A percentile compares a stretch with the other conserved stretches of the same genome.
Evolutionary conservation across 2,113 vertebrate species (phyloP).

Genomic region (Epinephelus lanceolatus): DNA sequence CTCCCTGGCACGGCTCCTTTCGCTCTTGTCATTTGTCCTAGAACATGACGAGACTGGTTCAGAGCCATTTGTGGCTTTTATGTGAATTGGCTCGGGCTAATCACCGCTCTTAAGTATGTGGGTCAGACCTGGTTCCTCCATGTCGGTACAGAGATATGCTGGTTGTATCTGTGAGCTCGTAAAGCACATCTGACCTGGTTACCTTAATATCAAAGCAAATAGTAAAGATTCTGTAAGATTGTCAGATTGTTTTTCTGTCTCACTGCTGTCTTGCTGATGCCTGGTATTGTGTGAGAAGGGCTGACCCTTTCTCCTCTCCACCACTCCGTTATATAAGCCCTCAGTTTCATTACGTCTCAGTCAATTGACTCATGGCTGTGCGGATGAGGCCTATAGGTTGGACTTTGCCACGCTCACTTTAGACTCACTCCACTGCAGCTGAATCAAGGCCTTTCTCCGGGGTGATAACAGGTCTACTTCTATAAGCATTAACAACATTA

Average conservation of each 20-base stretch:
- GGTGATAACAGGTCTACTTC: not conserved
- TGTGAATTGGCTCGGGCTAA: conserved; percentile 17
- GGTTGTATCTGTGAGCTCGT: not conserved
- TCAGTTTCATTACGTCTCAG: conserved; percentile 55
- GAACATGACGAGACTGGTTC: conserved; percentile 57
- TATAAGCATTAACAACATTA: conserved; percentile 22
- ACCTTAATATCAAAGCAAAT: not conserved
- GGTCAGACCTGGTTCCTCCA: conserved; percentile 45
- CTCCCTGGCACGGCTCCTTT: conserved; percentile 54
- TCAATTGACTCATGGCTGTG: conserved; percentile 60
- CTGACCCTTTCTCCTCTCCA: conserved; percentile 47
- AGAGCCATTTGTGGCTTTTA: conserved; percentile 53
- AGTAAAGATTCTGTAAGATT: not conserved
- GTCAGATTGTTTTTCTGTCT: not conserved
- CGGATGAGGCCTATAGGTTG: conserved; percentile 41
- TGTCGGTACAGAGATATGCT: not conserved
- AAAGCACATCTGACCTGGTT: not conserved
- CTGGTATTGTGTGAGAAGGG: conserved; percentile 18
- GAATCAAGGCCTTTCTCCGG: conserved; percentile 29
- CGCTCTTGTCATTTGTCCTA: conserved; percentile 51
- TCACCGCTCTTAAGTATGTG: conserved; percentile 31
- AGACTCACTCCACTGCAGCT: conserved; percentile 35
- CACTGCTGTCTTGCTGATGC: not conserved
- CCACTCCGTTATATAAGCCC: conserved; percentile 59
- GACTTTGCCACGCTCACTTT: conserved; percentile 28